A percentile compares a stretch with the other conserved stretches of the same genome.
These are phyloP conservation scores for Percina caprodes DNA, from an alignment of 2,113 vertebrate genomes.

Conservation along the genomic window DNA sequence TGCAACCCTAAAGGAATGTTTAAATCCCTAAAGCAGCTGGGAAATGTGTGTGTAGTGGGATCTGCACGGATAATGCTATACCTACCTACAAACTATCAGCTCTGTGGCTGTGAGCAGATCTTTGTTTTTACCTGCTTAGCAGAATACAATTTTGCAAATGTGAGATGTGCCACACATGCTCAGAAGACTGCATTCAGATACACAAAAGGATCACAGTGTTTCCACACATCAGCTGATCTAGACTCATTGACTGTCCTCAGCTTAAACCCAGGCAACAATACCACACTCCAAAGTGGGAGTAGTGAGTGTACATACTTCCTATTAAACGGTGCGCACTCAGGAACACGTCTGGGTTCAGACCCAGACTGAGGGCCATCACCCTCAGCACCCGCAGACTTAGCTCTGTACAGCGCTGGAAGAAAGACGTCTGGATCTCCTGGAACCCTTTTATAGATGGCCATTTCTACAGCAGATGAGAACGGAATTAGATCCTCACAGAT, in stretches of 20 bases:
- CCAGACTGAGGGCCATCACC: slow-evolving; percentile 78
- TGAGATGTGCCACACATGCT: background rate
- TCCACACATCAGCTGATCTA: background rate
- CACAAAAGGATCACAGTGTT: background rate
- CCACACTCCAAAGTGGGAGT: background rate
- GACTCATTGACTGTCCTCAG: background rate
- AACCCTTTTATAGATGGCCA: slow-evolving; percentile 76
- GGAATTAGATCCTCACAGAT: too few species aligned
- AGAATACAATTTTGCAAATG: background rate
- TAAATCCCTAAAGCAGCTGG: background rate
- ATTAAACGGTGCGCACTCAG: slow-evolving; percentile 69
- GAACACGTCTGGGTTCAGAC: slow-evolving; percentile 76
- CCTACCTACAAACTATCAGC: background rate
- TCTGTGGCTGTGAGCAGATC: background rate
- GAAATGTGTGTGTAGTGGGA: background rate
- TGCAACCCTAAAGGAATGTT: too few species aligned
- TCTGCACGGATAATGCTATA: too few species aligned
- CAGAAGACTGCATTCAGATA: background rate
- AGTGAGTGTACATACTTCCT: slow-evolving; percentile 71
- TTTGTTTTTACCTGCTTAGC: background rate
- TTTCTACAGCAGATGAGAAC: slow-evolving; percentile 52
- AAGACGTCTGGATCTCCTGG: slow-evolving; percentile 60
- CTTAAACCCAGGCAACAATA: background rate
- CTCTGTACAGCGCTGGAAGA: slow-evolving; percentile 77
- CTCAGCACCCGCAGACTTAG: slow-evolving; percentile 76